Conservation (phyloP, 2,888 invertebrate species). For the Girardia tigrina region DNA sequence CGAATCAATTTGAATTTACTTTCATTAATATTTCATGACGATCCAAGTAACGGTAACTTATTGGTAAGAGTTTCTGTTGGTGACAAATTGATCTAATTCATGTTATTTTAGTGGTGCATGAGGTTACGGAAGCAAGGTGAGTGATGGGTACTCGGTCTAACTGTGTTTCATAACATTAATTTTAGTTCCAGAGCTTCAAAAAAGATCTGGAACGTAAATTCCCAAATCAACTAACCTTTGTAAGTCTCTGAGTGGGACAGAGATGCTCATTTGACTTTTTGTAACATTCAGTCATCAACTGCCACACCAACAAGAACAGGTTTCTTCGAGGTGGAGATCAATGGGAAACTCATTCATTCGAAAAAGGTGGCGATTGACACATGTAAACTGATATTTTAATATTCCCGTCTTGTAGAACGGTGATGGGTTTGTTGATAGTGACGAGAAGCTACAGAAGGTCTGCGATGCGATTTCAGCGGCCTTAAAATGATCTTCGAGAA, state of each 20-base stretch:
- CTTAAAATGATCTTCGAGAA: background rate
- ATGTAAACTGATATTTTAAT: background rate
- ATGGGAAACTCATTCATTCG: conserved; percentile 38
- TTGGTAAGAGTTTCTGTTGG: background rate
- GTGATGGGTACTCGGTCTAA: background rate
- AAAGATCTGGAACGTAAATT: background rate
- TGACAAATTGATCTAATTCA: background rate
- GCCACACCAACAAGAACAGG: conserved; percentile 37
- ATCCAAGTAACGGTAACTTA: background rate
- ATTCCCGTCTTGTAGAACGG: conserved; percentile 37
- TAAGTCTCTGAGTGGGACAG: background rate
- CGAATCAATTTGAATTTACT: no score
- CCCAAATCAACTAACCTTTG: background rate
- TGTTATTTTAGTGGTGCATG: background rate
- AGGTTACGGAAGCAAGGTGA: background rate
- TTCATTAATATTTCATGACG: background rate
- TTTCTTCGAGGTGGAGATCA: conserved; percentile 38
- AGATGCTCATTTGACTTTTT: background rate
- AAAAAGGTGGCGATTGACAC: conserved; percentile 37
- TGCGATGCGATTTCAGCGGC: conserved; percentile 27
- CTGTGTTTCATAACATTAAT: background rate
- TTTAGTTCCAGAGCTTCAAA: background rate
- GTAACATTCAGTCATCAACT: conserved; percentile 34
- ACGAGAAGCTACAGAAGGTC: conserved; percentile 36
- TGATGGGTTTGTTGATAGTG: conserved; percentile 35